These are phyloP conservation scores for Sturmia bella DNA, from an alignment of 2,888 invertebrate species.

Conservation along the genomic window DNA sequence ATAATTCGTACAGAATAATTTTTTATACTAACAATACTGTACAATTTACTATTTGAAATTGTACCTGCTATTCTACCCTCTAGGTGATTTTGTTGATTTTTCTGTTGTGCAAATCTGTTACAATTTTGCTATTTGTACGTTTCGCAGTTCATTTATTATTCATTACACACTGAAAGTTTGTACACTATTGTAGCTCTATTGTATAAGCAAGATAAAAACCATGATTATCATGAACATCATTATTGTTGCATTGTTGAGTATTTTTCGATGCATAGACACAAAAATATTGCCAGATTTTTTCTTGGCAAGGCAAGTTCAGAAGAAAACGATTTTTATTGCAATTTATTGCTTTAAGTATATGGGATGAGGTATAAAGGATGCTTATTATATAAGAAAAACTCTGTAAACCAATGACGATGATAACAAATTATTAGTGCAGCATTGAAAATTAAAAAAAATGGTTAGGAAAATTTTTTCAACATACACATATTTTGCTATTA, in stretches of 20 bases:
- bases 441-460: too few relatives aligned
- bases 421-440: too few relatives aligned
- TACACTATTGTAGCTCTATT: conserved; percentile 57
- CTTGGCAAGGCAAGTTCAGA: not conserved
- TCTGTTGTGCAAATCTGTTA: conserved; percentile 64
- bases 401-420: too few relatives aligned
- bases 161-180: conserved; percentile 67
- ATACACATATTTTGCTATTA: too few relatives aligned
- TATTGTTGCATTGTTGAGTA: not conserved
- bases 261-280: not conserved
- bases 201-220: conserved; percentile 46
- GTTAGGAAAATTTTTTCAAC: too few relatives aligned
- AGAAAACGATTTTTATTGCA: not conserved
- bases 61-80: conserved; percentile 34
- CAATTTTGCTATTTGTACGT: conserved; percentile 68
- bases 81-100: conserved; percentile 8
- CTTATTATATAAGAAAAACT: too few relatives aligned
- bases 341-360: too few relatives aligned
- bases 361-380: too few relatives aligned
- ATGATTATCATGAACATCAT: conserved; percentile 36
- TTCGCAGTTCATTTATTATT: conserved; percentile 70
- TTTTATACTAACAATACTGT: not conserved
- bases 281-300: not conserved
- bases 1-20: not conserved
- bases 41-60: conserved; percentile 55